phyloP scores from a whole-genome alignment of 2,113 vertebrate species.

The Dinomys branickii region DNA sequence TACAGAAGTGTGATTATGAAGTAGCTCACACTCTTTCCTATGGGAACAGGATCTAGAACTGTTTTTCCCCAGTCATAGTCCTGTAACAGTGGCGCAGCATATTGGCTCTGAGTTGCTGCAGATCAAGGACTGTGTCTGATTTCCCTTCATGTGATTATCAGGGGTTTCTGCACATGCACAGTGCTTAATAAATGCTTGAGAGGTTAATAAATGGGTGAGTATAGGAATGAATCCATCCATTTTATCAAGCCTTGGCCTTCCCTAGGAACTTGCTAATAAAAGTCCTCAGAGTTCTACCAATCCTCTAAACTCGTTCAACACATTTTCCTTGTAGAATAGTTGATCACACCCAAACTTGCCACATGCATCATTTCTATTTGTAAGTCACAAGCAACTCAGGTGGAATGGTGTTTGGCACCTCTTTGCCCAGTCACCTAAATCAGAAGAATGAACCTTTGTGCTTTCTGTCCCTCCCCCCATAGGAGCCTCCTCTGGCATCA shows the following conservation, averaged over 20 bases:
- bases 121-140: not conserved
- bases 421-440: not conserved
- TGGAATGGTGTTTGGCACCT: not conserved
- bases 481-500: slow-evolving; percentile 97
- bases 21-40: not conserved
- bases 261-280: not conserved
- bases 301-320: not conserved
- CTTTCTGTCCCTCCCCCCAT: slow-evolving; percentile 26
- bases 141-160: not conserved
- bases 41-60: not conserved
- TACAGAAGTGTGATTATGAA: not conserved
- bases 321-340: not conserved
- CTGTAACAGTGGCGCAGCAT: not conserved
- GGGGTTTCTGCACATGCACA: not conserved
- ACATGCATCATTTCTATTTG: not conserved
- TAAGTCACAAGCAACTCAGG: not conserved
- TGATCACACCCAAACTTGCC: not conserved
- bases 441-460: not conserved
- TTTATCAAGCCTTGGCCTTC: not conserved
- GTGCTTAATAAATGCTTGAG: not conserved
- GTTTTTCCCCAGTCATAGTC: not conserved
- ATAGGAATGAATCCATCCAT: not conserved
- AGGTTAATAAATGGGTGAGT: not conserved
- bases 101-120: not conserved
- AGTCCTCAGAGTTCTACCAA: not conserved